Evolutionary conservation across 2,797 vertebrate genomes (phyloP), one percentile per base, ranked within the genome.

Genomic region (Platalea minor): DNA sequence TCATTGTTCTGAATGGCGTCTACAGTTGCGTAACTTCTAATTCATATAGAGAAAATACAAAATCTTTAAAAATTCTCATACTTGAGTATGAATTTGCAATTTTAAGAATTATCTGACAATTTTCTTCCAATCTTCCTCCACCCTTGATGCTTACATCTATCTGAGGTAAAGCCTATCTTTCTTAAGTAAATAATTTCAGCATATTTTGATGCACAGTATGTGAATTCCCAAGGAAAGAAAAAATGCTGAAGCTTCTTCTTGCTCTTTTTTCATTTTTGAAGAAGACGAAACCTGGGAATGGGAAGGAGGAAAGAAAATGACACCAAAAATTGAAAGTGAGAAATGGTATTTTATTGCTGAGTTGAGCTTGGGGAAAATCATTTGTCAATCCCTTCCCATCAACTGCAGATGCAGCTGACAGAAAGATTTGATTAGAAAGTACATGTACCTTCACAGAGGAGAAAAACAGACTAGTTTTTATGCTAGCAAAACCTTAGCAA

Each of bases 261-360:
- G 2, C 3, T 75, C 25, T 45, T 68, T 25, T n/a, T 41, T 50
- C 2, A 3, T 56, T 87, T 92, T 92, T 53, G 43, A 81, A 67
- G 57, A 86, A 19, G 26, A 13, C 1, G 5, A 85, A 79, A 63
- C 15, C 23, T 85, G 50, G 39, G 17, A 88, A 92, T 56, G 17
- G 17, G 26, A 91, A 86, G 15, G 4, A 76, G 7, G 11, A 89
- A 91, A 79, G 76, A 92, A 68, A 91, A 65, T 94, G 5, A 60
- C 51, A 91, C 16, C 19, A 91, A 87, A 87, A 93, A 85, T 59
- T 88, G 93, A 73, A 92, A 96, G 31, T 41, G 39, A 91, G 59
- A 89, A 93, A 85, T 69, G 9, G 8, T 63, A 37, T 90, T 87
- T 85, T 91, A 89, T 89, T 91, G 61, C 54, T 73, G 59, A 86